Evolutionary conservation across 2,113 vertebrate genomes (phyloP), one percentile per base, ranked within the genome.

Genomic region (Perca schrenkii): DNA sequence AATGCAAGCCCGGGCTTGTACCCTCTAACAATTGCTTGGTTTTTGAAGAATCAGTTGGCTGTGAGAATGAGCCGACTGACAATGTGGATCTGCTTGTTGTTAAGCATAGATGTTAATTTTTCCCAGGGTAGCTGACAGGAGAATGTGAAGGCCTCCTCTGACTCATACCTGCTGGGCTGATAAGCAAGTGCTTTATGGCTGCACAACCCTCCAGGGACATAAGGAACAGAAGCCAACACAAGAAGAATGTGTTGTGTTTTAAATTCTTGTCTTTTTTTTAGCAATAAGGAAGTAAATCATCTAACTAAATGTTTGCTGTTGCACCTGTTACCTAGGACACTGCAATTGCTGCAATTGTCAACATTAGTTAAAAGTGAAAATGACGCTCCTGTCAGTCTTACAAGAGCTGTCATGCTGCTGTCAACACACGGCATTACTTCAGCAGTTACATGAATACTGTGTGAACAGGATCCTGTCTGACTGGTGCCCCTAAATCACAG

Each of bases 401-500:
- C 11, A 36, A 46, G 6, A 56, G 62, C 49, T 72, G 74, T 50
- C 7, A 34, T 21, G 12, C 28, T 71, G 54, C 49, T 74, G 63
- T 62, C 52, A 61, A 58, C 17, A 10, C 21, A 25, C 46, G 8
- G 6, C 40, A 4, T 60, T 4, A 17, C 28, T 40, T 34, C 15
- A 56, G 68, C 3, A 22, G 66, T 84, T 62, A 21, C 54, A 52
- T 86, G 50, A 88, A 72, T 28, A 46, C 62, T 16, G 57, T 83
- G 57, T 77, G 25, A 86, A 78, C 67, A 86, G 71, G 47, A 88
- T 87, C 87, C 76, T 8, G 93, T 91, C 65, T 2, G 58, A 91
- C 91, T 84, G 79, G 88, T 89, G 76, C 47, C 83, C 52, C 25
- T 36, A 16, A 71, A 76, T 62, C 28, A 53, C 11, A 1, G 16